These are phyloP conservation scores for Rhorus exstirpatorius DNA, from an alignment of 2,888 invertebrate genomes.

Conservation along the genomic window DNA sequence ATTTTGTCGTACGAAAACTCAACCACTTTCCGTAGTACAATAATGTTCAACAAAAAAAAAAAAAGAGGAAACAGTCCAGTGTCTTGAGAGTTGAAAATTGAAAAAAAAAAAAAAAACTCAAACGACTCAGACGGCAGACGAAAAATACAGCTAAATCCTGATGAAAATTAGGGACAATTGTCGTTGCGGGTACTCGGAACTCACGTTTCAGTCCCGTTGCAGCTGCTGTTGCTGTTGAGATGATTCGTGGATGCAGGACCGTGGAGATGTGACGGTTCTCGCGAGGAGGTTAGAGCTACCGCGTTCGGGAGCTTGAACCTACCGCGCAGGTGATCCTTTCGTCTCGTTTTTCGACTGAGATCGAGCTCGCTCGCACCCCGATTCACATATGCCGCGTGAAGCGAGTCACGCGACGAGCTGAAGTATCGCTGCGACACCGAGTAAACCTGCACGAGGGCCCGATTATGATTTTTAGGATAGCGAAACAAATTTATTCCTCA, in stretches of 20 bases:
- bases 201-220: conserved; percentile 91
- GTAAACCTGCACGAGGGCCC: conserved; percentile 81
- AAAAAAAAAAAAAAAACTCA: neutral
- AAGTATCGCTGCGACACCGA: conserved; percentile 88
- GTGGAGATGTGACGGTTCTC: conserved; percentile 91
- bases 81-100: no score
- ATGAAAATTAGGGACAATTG: conserved; percentile 23
- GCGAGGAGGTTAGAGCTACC: conserved; percentile 90
- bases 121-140: no score
- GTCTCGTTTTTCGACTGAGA: conserved; percentile 90
- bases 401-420: conserved; percentile 91
- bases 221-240: conserved; percentile 88
- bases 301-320: conserved; percentile 89
- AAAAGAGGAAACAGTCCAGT: no score
- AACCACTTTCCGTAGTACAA: no score
- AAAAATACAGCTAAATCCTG: conserved; percentile 12
- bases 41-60: no score
- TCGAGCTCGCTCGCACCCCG: conserved; percentile 92
- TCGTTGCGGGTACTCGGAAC: conserved; percentile 69
- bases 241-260: conserved; percentile 88
- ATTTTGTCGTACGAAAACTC: neutral
- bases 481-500: neutral
- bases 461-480: conserved; percentile 67
- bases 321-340: conserved; percentile 88
- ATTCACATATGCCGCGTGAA: conserved; percentile 90